Evolutionary conservation across 2,888 invertebrate genomes (phyloP), one percentile per base, ranked within the genome.

Genomic region (Drosophila mimica): DNA sequence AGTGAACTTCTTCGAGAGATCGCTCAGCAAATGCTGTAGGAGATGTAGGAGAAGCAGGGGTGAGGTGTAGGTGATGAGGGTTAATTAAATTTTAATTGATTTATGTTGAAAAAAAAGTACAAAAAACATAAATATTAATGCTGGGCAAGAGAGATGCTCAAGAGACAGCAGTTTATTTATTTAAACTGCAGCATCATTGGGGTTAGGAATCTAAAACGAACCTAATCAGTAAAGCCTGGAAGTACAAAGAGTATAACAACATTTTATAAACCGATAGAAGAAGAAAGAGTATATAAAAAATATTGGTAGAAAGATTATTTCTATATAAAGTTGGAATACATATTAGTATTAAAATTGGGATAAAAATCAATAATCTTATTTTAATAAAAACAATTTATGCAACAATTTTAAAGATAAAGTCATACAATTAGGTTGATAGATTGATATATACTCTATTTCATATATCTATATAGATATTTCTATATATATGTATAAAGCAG

Each of bases 1-100:
- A 88, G 5, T 81, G 84, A 89, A 87, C 84, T 76, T 74, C 61
- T 63, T 51, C 58, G 81, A 43, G 61, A 53, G 72, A 68, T 64
- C 62, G 8, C 28, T 38, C 20, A 46, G n/a, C 38, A 40, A n/a
- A 30, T 40, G 60, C 38, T 34, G 60, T 28, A 51, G 65, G 15
- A 53, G 28, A 17, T 28, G 13, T 13, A 2, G 46, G 0, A 46
- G 46, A 3, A 9, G 40, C 9, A n/a, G 40, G 40, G 40, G n/a
- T 9, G 20, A 46, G 46, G 25, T 61, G 53, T 49, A 59, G 66
- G 62, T 79, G 61, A 48, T 61, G 79, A 58, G 76, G 64, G 71
- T 71, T 68, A 76, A 71, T 76, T 78, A 71, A 66, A 57, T 36
- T 68, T 68, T 57, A 78, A 81, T 78, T 76, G 81, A 76, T 76